Evolutionary conservation across 35 echinoderm and acorn worm species (phyloP), one percentile per base, ranked within the genome.

Genomic region (Eucidaris tribuloides): DNA sequence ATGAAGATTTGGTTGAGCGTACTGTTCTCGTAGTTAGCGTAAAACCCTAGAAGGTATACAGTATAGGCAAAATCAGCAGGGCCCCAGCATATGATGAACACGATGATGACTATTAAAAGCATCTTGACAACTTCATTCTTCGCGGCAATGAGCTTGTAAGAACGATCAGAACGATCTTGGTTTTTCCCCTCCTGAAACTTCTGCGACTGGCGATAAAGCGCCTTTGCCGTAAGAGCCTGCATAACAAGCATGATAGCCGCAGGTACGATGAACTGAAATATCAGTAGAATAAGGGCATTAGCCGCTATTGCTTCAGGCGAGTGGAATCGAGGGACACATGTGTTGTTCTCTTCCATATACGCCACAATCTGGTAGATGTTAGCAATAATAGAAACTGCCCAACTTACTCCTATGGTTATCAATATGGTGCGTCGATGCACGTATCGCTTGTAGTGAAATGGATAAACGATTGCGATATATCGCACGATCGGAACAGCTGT

Each of bases 401-500:
- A 83, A 42, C 41, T 27, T 1, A 62, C 3, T 2, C 62, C 18
- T 59, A 83, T 39, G 5, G 65, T 65, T 43, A 7, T 9, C 19
- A 25, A 24, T 18, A 23, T 59, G 24, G 56, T 6, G 18, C 80
- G 80, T 14, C 36, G 50, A 18, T 62, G 57, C 28, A 83, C 62
- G 20, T 64, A 20, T 13, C 38, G 9, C 7, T 42, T 33, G 48
- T 83, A 83, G 18, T 42, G 55, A 35, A 83, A 62, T 1, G 88
- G 88, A 42, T 84, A 72, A 7, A 90, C 88, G 20, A 90, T 82
- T 0, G 88, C 88, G 40, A 84, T 45, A 71, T 90, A 90, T 22
- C 88, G 46, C 42, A 84, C 88, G 20, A 90, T 62, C 38, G 88
- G 76, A 45, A 90, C 32, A 34, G 76, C 71, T 7, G 77, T 46